These are phyloP conservation scores for Eilema caniola DNA, from an alignment of 2,888 invertebrate genomes.

Conservation along the genomic window DNA sequence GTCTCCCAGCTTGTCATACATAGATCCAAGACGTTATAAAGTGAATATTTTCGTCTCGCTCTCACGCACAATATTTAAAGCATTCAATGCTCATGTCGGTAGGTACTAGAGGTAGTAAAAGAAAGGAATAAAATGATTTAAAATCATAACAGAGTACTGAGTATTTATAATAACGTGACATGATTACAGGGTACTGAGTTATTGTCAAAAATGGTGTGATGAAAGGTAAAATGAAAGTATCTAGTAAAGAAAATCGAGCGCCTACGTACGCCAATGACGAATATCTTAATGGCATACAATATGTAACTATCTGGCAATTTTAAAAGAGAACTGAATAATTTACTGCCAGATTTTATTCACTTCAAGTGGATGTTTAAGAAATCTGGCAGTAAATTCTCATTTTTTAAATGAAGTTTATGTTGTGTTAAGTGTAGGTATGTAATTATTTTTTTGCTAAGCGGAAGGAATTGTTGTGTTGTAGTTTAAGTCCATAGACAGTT, in stretches of 20 bases:
- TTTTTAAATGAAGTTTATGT: neutral
- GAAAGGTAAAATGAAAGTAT: neutral
- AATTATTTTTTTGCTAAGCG: neutral
- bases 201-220: neutral
- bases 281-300: neutral
- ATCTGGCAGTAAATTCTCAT: neutral
- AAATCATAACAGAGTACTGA: neutral
- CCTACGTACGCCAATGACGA: neutral
- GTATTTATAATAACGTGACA: neutral
- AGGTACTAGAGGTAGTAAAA: neutral
- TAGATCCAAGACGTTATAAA: neutral
- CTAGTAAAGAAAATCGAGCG: neutral
- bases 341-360: neutral
- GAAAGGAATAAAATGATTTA: neutral
- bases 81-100: neutral
- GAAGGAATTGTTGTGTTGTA: neutral
- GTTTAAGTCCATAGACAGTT: neutral
- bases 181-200: neutral
- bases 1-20: too few relatives aligned
- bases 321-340: neutral
- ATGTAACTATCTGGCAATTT: slow-evolving; percentile 12
- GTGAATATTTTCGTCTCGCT: neutral
- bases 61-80: neutral
- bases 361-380: neutral
- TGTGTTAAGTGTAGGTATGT: neutral